Base-by-base conservation (phyloP, 2,888 invertebrate genomes). In the Luperina nickerlii region DNA sequence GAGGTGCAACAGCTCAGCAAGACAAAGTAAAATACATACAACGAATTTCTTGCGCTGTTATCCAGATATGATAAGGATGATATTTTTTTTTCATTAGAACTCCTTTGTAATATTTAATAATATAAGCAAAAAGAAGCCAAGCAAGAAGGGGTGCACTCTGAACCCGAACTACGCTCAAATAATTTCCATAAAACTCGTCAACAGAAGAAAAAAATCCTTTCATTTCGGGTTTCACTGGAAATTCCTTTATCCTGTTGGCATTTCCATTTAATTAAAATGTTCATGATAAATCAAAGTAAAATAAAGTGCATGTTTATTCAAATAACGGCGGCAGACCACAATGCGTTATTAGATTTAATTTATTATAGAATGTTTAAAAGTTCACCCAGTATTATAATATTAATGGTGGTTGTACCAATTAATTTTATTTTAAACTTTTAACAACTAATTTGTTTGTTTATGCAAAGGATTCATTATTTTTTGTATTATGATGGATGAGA, bases 241-340 rank as follows among this genome's bases (percentile, higher is more conserved):
- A 60, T 74, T 62, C 27, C 27, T 38, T 81, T 57, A 27, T 65
- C 57, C 57, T 32, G 38, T 60, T 38, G 57, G 18, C 24, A 66
- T 73, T 67, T 67, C 27, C 66, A 67, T 81, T 81, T 81, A 42
- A 81, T 81, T n/a, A 62, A 81, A 42, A 20, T 66, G 42, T 67
- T 45, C 20, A 62, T 15, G 27, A 60, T 79, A 51, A 81, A 79
- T 79, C 74, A 74, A 73, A 15, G 15, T 42, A 27, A 66, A 60
- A 32, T 78, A 48, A 78, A 82, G 13, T 83, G 78, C 70, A 78
- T 66, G n/a, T 62, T 73, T 70, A 79, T 83, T 66, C 24, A 57
- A 75, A 57, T 73, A 66, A 27, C 11, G 67, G 54, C 51, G 42
- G 8, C 62, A n/a, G 48, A 71, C 54, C 38, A 76, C 45, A 81